Evolutionary conservation across 2,113 vertebrate species (phyloP), one percentile per base, ranked within the genome.

Genomic region (Arenaria interpres): DNA sequence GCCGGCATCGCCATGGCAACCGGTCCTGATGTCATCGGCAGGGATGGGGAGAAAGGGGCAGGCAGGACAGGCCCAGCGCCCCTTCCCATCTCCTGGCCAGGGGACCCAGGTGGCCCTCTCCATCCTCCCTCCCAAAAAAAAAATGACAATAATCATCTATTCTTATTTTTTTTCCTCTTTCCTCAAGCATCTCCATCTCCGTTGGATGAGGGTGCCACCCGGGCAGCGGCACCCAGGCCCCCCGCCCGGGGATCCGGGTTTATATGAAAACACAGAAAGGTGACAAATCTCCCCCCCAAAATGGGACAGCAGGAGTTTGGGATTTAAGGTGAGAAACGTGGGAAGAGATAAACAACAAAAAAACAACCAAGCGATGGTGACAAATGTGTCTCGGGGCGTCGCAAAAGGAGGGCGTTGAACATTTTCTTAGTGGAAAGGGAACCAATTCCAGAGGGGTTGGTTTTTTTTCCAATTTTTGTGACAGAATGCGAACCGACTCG

Each of bases 1-100:
- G 79, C 32, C 4, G 11, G 35, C 87, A 66, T 94, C 13, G 8
- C 93, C 96, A 90, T 88, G 83, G 95, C 79, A 95, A 96, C 88
- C 3, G 15, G 5, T 24, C 60, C 2, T 28, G 90, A 71, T 94
- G 95, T 71, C 92, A 84, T 13, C 6, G 14, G 60, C 53, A 14
- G 87, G n/a, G 89, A 53, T 8, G 4, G 62, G 1, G 7, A 12
- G 75, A 33, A 14, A 7, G 0, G 45, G 46, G 43, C 54, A 25
- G 41, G 54, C 24, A 37, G 32, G 2, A 21, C 35, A 27, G 60
- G 60, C 16, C 27, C 27, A 53, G 56, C 6, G 33, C 35, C 41
- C 2, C n/a, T 8, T 9, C 35, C 69, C 22, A 2, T 30, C 7
- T 6, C 51, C 7, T 63, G 10, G 45, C 69, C 15, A 3, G 0